Evolutionary conservation across 2,888 invertebrate species (phyloP).

Genomic region (Dryadula phaetusa): DNA sequence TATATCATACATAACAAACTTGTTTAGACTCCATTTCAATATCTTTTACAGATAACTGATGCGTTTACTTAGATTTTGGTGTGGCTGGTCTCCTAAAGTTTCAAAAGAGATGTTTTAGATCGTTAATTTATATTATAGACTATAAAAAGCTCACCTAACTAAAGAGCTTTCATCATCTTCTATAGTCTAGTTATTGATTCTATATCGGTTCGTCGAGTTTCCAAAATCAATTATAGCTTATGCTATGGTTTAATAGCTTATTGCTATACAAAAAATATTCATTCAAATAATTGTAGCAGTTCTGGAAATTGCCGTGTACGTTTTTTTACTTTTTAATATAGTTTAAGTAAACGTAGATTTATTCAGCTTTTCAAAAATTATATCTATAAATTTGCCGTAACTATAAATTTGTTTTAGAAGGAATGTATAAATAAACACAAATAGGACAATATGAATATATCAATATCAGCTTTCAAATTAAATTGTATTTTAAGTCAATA

Average conservation of each 20-base stretch:
- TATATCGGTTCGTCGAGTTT: background rate
- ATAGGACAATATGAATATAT: background rate
- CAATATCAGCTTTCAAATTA: background rate
- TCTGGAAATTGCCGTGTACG: too few relatives aligned
- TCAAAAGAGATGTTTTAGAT: too few relatives aligned
- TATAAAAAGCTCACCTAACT: background rate
- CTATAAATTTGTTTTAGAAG: background rate
- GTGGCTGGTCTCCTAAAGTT: too few relatives aligned
- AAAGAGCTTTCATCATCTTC: background rate
- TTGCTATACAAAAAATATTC: background rate
- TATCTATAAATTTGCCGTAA: too few relatives aligned
- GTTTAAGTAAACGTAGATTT: too few relatives aligned
- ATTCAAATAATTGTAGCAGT: background rate
- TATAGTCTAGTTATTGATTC: background rate
- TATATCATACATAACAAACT: too few relatives aligned
- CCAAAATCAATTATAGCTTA: background rate
- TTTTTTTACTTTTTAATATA: too few relatives aligned
- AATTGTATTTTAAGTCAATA: conserved; percentile 11
- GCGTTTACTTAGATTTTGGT: too few relatives aligned
- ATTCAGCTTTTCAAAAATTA: too few relatives aligned
- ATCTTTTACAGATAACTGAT: too few relatives aligned
- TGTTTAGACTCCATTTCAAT: too few relatives aligned
- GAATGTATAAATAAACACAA: background rate
- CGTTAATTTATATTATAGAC: too few relatives aligned
- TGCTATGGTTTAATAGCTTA: background rate